Conservation (phyloP, 2,888 invertebrate genomes). For the Tipula vernalis region DNA sequence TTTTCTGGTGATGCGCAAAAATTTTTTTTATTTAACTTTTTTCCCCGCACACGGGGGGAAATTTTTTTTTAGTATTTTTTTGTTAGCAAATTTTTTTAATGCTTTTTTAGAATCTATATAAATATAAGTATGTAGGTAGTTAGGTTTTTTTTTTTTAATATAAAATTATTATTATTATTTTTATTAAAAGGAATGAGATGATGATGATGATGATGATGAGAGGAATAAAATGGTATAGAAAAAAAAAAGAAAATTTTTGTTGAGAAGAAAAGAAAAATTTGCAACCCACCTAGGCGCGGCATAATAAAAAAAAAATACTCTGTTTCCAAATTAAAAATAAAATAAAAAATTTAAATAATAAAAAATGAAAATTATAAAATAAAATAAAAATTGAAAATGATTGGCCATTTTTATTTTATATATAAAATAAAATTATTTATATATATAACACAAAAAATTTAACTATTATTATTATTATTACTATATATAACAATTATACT, state of each 20-base stretch:
- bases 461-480: not conserved
- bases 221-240: not conserved
- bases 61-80: not conserved
- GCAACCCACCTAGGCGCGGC: constrained; percentile 4
- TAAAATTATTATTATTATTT: constrained; percentile 1
- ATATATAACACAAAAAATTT: not conserved
- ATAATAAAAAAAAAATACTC: not conserved
- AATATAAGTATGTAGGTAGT: constrained; percentile 1
- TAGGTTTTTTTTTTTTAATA: not conserved
- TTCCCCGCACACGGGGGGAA: not conserved
- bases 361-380: not conserved
- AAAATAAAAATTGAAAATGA: constrained; percentile 4
- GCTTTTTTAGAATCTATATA: constrained; percentile 4
- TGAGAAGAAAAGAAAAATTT: not conserved
- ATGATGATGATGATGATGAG: not conserved
- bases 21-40: not conserved
- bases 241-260: not conserved
- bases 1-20: constrained; percentile 4
- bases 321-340: not conserved
- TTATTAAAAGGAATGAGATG: not conserved
- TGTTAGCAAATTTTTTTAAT: not conserved
- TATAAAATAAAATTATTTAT: not conserved
- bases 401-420: constrained; percentile 4
- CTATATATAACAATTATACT: not conserved
- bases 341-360: not conserved